Base-by-base conservation (phyloP, 1,140 invertebrate species). In the Aphidius gifuensis region DNA sequence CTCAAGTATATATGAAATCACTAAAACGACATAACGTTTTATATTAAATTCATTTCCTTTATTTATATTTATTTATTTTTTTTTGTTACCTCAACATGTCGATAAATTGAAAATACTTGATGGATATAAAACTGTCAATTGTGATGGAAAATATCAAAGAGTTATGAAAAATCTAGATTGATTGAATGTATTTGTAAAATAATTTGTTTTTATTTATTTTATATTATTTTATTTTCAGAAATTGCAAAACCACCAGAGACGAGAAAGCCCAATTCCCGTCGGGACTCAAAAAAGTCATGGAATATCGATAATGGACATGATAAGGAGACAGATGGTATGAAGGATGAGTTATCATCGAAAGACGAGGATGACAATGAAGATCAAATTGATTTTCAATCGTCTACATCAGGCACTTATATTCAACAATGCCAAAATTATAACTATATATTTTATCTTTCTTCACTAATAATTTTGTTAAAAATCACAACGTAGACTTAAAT, bases 261-360 rank as follows among this genome's bases (percentile, higher is more conserved):
- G 49, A 68, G 70, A 8, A 73, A 60, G 56, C 72, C 77, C 6
- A 74, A 70, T 66, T 67, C 68, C 40, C 66, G 76, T 55, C 66
- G 76, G 16, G 75, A 78, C 43, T 76, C 76, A 58, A 79, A 79
- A 62, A 78, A 78, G 56, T 55, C 64, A 1, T 77, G 76, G 76
- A 76, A 69, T 48, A 66, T 68, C 47, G 73, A 78, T 68, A 65
- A 71, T 55, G 69, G 61, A 9, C 67, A 74, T 53, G 74, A 76
- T 9, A 77, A 76, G 50, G 72, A 74, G 51, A 66, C 66, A 4
- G 70, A 70, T 0, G 76, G 71, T 16, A 77, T 74, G 68, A 75
- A 72, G 66, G 77, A 77, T 58, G 73, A 77, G 32, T 68, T 73
- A 38, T 67, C 69, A 59, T 48, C 69, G 23, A 76, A 73, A 50